These are phyloP conservation scores for Athripsodes cinereus DNA, from an alignment of 2,888 invertebrate genomes.

Conservation along the genomic window DNA sequence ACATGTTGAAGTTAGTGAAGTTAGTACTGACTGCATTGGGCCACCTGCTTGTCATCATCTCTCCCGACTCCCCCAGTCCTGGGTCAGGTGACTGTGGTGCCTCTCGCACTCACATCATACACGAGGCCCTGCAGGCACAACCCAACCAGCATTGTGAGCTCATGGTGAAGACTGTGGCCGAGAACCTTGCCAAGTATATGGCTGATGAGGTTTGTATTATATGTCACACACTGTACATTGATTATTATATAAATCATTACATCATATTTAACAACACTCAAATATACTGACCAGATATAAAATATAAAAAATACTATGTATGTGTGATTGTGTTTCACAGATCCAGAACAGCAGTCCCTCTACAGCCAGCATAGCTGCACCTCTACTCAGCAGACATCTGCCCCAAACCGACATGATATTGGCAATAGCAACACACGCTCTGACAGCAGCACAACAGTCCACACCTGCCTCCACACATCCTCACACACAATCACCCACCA, in stretches of 20 bases:
- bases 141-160: conserved; percentile 80
- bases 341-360: conserved; percentile 35
- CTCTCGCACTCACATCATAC: conserved; percentile 49
- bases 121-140: conserved; percentile 77
- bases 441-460: conserved; percentile 36
- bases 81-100: background rate
- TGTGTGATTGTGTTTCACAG: conserved; percentile 29
- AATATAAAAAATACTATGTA: no score
- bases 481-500: conserved; percentile 34
- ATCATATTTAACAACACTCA: no score
- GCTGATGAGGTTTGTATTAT: conserved; percentile 58
- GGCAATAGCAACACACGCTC: conserved; percentile 42
- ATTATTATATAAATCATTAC: no score
- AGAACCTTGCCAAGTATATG: conserved; percentile 74
- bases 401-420: conserved; percentile 44
- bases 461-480: conserved; percentile 34
- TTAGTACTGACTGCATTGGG: conserved; percentile 82
- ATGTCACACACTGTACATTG: background rate
- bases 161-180: conserved; percentile 76
- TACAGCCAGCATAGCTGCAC: conserved; percentile 10
- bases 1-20: conserved; percentile 83
- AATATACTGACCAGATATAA: no score
- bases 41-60: conserved; percentile 64
- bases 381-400: conserved; percentile 43
- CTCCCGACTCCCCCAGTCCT: conserved; percentile 41